These are phyloP conservation scores for Thrips palmi DNA, from an alignment of 1,140 invertebrate genomes.

Conservation along the genomic window DNA sequence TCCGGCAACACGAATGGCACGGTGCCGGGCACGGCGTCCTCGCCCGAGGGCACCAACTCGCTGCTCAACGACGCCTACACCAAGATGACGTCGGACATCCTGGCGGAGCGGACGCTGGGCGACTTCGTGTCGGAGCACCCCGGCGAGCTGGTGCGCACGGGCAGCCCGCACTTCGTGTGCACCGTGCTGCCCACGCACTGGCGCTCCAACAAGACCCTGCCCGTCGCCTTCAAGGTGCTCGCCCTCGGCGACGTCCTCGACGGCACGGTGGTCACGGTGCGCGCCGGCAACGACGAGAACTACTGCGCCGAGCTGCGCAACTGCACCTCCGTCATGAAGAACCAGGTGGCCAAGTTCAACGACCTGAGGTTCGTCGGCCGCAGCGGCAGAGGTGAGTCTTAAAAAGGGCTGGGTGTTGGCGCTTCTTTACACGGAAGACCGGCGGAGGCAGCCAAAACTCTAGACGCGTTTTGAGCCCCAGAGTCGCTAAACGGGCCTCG, in stretches of 20 bases:
- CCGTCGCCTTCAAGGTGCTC: constrained; percentile 84
- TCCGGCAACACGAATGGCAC: constrained; percentile 24
- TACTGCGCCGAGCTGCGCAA: constrained; percentile 89
- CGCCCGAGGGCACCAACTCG: constrained; percentile 26
- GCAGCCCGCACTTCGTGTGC: constrained; percentile 82
- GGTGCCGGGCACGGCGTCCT: constrained; percentile 26
- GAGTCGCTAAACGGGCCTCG: too few relatives aligned
- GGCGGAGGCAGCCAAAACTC: too few relatives aligned
- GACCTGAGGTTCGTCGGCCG: constrained; percentile 93
- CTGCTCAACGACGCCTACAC: constrained; percentile 63
- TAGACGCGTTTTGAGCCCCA: too few relatives aligned
- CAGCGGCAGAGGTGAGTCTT: constrained; percentile 81
- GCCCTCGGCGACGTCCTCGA: constrained; percentile 82
- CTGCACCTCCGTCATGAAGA: constrained; percentile 87
- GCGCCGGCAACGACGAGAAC: constrained; percentile 96
- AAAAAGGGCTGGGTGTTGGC: too few relatives aligned
- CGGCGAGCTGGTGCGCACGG: constrained; percentile 81
- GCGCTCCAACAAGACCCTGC: constrained; percentile 94
- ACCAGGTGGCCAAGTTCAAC: constrained; percentile 95
- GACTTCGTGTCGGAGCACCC: constrained; percentile 82
- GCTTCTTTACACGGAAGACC: not conserved
- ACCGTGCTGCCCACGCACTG: constrained; percentile 84
- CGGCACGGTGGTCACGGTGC: constrained; percentile 84
- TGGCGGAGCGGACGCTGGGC: constrained; percentile 69
- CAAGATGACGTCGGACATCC: constrained; percentile 73